Evolutionary conservation across 1,140 invertebrate genomes (phyloP).

Genomic region (Aphis gossypii): DNA sequence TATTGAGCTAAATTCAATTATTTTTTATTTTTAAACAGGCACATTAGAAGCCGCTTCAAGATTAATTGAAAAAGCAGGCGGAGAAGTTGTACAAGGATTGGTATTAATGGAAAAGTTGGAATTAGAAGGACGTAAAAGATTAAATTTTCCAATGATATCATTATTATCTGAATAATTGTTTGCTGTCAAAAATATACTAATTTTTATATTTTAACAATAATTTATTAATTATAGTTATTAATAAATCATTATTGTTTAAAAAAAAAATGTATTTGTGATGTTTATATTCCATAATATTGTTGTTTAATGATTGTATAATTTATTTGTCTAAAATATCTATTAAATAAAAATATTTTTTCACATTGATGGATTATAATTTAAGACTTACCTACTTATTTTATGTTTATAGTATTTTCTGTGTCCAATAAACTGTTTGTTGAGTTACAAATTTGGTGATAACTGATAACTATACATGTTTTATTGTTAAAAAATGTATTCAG

Average conservation of each 20-base stretch:
- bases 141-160: slow-evolving; percentile 72
- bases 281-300: neutral
- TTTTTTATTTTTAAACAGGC: slow-evolving; percentile 65
- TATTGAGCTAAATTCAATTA: neutral
- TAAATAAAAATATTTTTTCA: no score
- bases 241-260: neutral
- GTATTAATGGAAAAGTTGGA: slow-evolving; percentile 81
- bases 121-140: slow-evolving; percentile 76
- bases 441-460: no score
- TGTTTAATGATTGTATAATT: neutral
- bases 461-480: no score
- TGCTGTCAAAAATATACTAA: neutral
- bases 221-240: neutral
- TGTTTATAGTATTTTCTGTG: neutral
- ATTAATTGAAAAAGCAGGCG: slow-evolving; percentile 73
- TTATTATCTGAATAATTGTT: slow-evolving; percentile 69
- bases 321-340: no score
- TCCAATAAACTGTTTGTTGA: neutral
- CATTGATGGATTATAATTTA: no score
- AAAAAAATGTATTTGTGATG: neutral
- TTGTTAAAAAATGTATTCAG: no score
- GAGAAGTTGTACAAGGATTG: slow-evolving; percentile 76
- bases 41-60: slow-evolving; percentile 78
- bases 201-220: neutral
- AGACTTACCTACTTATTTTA: neutral